Conservation (phyloP, 1,140 invertebrate genomes). For the Trichomalopsis sarcophagae region DNA sequence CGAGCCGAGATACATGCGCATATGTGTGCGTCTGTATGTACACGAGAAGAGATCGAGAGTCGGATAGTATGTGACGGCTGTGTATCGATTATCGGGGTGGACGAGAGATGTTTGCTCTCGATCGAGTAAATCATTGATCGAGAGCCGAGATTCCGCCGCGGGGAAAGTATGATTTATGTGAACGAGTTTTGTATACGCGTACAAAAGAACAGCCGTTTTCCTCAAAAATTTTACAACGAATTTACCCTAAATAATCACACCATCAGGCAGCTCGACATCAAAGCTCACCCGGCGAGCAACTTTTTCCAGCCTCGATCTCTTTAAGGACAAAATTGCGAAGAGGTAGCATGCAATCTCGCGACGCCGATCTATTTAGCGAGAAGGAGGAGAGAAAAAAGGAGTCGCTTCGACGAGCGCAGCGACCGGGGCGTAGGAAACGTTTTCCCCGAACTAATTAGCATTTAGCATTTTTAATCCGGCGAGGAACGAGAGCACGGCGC, state of each 20-base stretch:
- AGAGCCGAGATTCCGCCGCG: background rate
- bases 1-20: background rate
- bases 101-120: background rate
- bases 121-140: background rate
- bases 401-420: constrained; percentile 10
- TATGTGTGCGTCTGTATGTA: background rate
- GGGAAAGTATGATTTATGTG: constrained; percentile 1
- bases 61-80: constrained; percentile 6
- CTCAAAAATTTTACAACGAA: background rate
- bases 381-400: constrained; percentile 22
- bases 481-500: constrained; percentile 58
- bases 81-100: background rate
- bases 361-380: constrained; percentile 67
- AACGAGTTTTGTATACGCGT: background rate
- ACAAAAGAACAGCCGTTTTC: background rate
- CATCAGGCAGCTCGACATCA: background rate
- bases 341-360: constrained; percentile 60
- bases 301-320: constrained; percentile 2
- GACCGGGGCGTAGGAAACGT: constrained; percentile 52
- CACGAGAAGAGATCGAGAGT: background rate
- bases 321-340: constrained; percentile 37
- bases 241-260: background rate
- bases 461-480: constrained; percentile 72
- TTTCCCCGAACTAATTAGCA: constrained; percentile 71
- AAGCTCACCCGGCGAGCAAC: background rate